Percentiles rank a stretch among this genome's conserved stretches.
phyloP scores from a whole-genome alignment of 2,797 vertebrate species.

The Naso thynnoides region DNA sequence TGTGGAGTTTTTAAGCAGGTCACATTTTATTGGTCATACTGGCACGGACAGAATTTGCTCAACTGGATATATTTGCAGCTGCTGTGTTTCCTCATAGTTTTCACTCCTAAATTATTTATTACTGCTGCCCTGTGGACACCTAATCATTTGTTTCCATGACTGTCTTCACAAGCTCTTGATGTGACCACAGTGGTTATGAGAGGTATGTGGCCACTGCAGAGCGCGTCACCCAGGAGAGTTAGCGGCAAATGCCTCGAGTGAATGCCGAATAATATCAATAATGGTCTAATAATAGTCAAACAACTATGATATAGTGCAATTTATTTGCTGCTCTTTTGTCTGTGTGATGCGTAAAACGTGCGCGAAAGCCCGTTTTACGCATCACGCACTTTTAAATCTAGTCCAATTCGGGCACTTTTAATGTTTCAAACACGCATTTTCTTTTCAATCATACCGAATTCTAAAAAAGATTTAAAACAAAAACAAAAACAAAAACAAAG shows the following conservation, averaged over 20 bases:
- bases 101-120: not conserved
- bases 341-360: no score
- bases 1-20: not conserved
- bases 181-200: constrained; percentile 4
- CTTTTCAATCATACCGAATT: not conserved
- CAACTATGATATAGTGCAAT: not conserved
- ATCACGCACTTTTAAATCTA: not conserved
- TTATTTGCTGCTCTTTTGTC: not conserved
- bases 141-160: not conserved
- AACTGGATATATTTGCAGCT: constrained; percentile 11
- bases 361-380: constrained; percentile 36
- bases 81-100: not conserved
- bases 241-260: constrained; percentile 6
- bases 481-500: no score
- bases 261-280: not conserved
- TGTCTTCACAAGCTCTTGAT: constrained; percentile 3
- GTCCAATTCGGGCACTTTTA: not conserved
- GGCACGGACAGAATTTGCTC: constrained; percentile 17
- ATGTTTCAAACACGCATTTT: not conserved
- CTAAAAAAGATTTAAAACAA: no score
- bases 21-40: not conserved
- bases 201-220: constrained; percentile 12
- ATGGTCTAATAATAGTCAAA: not conserved
- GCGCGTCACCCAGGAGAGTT: not conserved
- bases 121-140: not conserved